A percentile compares a stretch with the other conserved stretches of the same genome.
These are phyloP conservation scores for Sebastes trivittatus DNA, from an alignment of 2,797 vertebrate species.

Conservation along the genomic window DNA sequence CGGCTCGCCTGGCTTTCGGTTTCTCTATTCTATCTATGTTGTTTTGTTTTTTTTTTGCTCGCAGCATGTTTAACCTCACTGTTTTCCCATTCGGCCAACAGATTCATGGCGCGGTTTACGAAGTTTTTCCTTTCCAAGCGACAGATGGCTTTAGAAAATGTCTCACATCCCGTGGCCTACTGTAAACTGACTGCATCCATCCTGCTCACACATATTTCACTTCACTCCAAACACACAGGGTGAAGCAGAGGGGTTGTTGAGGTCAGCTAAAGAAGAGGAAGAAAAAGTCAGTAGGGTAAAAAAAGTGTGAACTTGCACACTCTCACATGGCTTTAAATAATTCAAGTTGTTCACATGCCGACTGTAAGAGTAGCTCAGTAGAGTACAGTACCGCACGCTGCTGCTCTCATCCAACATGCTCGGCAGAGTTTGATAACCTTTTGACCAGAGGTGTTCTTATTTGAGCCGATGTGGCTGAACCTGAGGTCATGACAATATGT, in stretches of 20 bases:
- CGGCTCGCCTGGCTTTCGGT: slow-evolving; percentile 13
- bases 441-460: neutral
- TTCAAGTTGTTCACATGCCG: slow-evolving; percentile 55
- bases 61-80: slow-evolving; percentile 27
- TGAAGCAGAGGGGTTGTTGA: neutral
- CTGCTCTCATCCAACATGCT: neutral
- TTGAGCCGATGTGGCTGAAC: slow-evolving; percentile 2
- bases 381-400: neutral
- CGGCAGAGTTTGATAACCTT: slow-evolving; percentile 9
- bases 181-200: slow-evolving; percentile 30
- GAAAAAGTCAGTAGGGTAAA: slow-evolving; percentile 49
- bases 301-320: slow-evolving; percentile 60
- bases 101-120: neutral
- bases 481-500: neutral
- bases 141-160: slow-evolving; percentile 45
- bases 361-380: slow-evolving; percentile 24
- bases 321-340: slow-evolving; percentile 66
- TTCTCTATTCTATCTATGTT: slow-evolving; percentile 17
- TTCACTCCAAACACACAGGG: slow-evolving; percentile 9
- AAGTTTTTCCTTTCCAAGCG: slow-evolving; percentile 23
- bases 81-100: slow-evolving; percentile 14
- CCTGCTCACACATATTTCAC: slow-evolving; percentile 46
- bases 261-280: slow-evolving; percentile 9
- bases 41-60: neutral
- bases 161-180: slow-evolving; percentile 33